Conservation (phyloP, 2,888 invertebrate species). For the Heteromyza rotundicornis region DNA sequence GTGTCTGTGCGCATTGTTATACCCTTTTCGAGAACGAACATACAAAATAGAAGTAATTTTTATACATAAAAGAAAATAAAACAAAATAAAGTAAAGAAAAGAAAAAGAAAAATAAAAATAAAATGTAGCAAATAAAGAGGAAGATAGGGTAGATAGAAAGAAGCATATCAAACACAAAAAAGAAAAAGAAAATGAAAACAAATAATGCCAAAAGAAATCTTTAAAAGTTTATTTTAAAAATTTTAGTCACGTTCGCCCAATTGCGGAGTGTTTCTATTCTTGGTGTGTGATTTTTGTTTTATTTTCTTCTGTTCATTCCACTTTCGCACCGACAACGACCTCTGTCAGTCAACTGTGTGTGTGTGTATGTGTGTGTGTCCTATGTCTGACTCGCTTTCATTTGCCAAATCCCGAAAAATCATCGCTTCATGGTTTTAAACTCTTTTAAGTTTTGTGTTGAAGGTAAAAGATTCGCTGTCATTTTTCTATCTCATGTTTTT, state of each 20-base stretch:
- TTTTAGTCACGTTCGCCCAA: conserved; percentile 42
- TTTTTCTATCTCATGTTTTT: not conserved
- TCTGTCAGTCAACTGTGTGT: no score
- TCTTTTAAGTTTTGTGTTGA: conserved; percentile 5
- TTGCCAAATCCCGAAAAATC: conserved; percentile 28
- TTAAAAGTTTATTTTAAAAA: conserved; percentile 30
- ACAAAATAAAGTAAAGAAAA: conserved; percentile 11
- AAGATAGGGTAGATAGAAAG: not conserved
- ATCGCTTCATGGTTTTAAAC: conserved; percentile 19
- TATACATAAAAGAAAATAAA: conserved; percentile 12
- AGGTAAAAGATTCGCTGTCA: not conserved
- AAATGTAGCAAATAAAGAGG: not conserved
- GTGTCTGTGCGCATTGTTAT: not conserved
- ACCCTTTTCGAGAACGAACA: not conserved
- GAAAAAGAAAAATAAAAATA: not conserved
- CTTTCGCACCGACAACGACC: not conserved
- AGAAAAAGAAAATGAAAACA: not conserved
- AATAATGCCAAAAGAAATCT: conserved; percentile 12
- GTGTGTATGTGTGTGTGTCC: no score
- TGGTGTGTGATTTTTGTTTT: not conserved
- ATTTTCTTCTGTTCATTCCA: not conserved
- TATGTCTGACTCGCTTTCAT: conserved; percentile 19
- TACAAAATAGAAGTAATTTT: not conserved
- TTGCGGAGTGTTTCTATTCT: conserved; percentile 25
- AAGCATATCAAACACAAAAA: not conserved